Conservation (phyloP, 2,113 vertebrate species). For the Microtus oregoni region DNA sequence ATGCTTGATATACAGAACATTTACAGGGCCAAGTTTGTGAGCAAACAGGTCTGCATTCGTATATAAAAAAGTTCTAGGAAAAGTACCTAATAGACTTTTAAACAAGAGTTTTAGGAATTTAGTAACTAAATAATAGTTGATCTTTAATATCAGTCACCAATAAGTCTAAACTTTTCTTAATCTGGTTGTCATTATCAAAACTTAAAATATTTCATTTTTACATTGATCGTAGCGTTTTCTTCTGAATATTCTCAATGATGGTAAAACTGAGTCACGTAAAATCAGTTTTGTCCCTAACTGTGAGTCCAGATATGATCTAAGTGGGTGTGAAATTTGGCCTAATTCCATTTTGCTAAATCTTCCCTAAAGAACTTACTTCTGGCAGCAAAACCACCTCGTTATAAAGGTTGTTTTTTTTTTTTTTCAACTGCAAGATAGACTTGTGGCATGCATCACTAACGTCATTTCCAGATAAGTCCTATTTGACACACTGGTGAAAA, state of each 20-base stretch:
- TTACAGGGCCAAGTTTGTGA: background rate
- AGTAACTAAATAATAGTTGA: background rate
- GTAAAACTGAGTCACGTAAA: constrained; percentile 59
- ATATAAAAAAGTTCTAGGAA: background rate
- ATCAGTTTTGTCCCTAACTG: constrained; percentile 57
- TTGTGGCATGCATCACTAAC: constrained; percentile 42
- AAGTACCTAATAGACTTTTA: background rate
- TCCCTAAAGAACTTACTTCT: constrained; percentile 36
- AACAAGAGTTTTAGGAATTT: background rate
- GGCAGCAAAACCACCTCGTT: constrained; percentile 35
- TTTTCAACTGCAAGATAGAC: constrained; percentile 39
- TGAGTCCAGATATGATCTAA: constrained; percentile 50
- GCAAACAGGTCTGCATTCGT: background rate
- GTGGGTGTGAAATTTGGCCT: constrained; percentile 65
- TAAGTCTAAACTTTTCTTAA: background rate
- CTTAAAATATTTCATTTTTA: constrained; percentile 46
- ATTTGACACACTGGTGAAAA: constrained; percentile 48
- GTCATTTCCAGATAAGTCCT: background rate
- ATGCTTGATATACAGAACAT: background rate
- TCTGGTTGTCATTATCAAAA: background rate
- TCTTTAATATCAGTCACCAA: constrained; percentile 13
- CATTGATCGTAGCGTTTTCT: constrained; percentile 38
- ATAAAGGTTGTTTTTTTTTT: background rate
- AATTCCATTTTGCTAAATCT: background rate
- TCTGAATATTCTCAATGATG: constrained; percentile 51